Base-by-base conservation (phyloP, 2,797 vertebrate species). In the Gallirallus australis region DNA sequence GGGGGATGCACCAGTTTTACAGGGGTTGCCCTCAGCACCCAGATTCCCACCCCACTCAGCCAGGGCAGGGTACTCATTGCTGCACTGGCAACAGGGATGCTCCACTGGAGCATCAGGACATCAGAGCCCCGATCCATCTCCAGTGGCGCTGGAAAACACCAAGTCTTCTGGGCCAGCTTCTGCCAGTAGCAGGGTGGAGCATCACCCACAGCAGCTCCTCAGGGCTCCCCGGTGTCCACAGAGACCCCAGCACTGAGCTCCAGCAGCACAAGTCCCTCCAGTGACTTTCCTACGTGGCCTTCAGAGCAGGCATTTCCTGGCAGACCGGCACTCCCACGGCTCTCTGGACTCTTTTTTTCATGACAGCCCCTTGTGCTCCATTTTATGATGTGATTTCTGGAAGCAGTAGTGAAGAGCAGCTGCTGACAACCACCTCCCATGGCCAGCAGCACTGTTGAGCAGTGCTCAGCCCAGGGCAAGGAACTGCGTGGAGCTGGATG, bases 31-130 rank as follows among this genome's bases (percentile, higher is more conserved):
- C 59, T 64, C 2, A 2, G 5, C 16, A 9, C 40, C 35, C 2
- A 2, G 4, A 15, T 35, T 9, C 16, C 37, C 8, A 8, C 42
- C 35, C 18, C 7, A 0, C 1, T 37, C 57, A 4, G 40, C 21
- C 1, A 3, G 50, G 48, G 27, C 56, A 45, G 69, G 40, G 54
- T 30, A 15, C 53, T 53, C 53, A 18, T 53, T 2, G 0, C 59
- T 13, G 37, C 10, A 0, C 45, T 12, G 33, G 47, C 68, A 35
- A 18, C 19, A 3, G 56, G 19, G 65, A n/a, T 40, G 59, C 21
- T 82, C 39, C 39, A 11, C 27, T 2, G 1, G 15, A 45, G 0
- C 24, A 37, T 24, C 52, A 37, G 39, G 27, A 18, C 11, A 1
- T 35, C 54, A 23, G 82, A 78, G n/a, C 11, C 48, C 17, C n/a